phyloP scores from a whole-genome alignment of 2,888 invertebrate species.

The Tineola bisselliella region DNA sequence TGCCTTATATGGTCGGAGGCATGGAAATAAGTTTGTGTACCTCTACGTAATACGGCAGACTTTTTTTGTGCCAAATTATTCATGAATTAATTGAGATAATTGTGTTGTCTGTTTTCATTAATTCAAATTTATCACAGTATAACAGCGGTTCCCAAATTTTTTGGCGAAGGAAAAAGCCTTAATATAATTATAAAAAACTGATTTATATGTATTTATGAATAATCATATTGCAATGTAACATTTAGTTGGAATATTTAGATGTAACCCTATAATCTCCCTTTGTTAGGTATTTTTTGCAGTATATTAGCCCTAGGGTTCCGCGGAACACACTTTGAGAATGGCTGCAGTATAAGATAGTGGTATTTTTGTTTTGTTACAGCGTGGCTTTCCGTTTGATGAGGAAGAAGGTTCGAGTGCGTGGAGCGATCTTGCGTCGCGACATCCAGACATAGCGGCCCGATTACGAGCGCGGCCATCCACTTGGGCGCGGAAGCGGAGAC shows the following conservation, averaged over 20 bases:
- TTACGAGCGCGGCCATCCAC: conserved; percentile 54
- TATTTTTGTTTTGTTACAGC: conserved; percentile 33
- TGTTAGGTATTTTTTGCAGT: no score
- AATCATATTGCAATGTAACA: no score
- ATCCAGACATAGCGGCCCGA: conserved; percentile 80
- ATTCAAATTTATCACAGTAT: no score
- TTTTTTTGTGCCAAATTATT: neutral
- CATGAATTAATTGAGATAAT: conserved; percentile 2
- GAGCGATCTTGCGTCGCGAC: conserved; percentile 76
- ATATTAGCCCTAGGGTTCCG: no score
- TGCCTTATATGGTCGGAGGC: conserved; percentile 42
- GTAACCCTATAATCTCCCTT: no score
- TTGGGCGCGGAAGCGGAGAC: conserved; percentile 57
- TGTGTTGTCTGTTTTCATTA: neutral
- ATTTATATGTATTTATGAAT: no score
- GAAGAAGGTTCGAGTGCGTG: conserved; percentile 68
- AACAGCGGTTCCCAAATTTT: no score
- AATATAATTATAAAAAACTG: no score
- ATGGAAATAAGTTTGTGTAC: neutral
- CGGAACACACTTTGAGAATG: no score
- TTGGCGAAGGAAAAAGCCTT: no score
- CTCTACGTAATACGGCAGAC: neutral
- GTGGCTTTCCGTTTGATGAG: conserved; percentile 76
- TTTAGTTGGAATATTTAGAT: no score
- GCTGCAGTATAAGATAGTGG: neutral